Evolutionary conservation across 2,797 vertebrate species (phyloP).

Genomic region (Ctenopoma multispine): DNA sequence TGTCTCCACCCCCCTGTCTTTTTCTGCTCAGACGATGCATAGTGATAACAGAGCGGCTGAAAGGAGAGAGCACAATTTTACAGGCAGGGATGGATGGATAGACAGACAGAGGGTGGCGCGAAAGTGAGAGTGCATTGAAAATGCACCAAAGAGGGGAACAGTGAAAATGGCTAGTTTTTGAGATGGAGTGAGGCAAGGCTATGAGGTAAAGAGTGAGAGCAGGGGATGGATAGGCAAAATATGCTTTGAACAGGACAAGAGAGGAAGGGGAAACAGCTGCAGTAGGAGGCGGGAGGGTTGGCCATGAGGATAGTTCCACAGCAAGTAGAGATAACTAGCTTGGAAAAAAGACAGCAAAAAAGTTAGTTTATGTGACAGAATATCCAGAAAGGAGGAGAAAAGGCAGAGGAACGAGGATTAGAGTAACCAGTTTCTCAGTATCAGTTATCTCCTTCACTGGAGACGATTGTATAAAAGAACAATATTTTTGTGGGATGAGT

Average conservation of each 20-base stretch:
- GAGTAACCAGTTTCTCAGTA: constrained; percentile 38
- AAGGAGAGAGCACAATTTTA: constrained; percentile 16
- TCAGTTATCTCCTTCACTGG: constrained; percentile 16
- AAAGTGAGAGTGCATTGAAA: constrained; percentile 33
- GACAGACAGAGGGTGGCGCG: not conserved
- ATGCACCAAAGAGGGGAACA: not conserved
- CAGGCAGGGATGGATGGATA: constrained; percentile 10
- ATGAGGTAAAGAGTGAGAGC: constrained; percentile 15
- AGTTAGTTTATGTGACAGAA: constrained; percentile 5
- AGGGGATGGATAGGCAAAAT: constrained; percentile 14
- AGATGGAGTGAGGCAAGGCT: constrained; percentile 30
- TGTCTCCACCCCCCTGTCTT: not conserved
- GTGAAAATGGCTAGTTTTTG: constrained; percentile 32
- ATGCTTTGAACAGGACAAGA: constrained; percentile 33
- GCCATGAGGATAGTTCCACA: constrained; percentile 13
- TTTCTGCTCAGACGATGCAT: constrained; percentile 7
- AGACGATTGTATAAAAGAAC: constrained; percentile 29
- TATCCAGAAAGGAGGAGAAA: constrained; percentile 5
- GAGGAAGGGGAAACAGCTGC: constrained; percentile 43
- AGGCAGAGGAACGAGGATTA: constrained; percentile 1
- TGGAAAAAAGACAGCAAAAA: constrained; percentile 12
- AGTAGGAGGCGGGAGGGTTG: constrained; percentile 16
- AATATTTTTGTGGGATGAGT: constrained; percentile 15
- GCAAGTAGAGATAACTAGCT: constrained; percentile 9
- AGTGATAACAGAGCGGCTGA: constrained; percentile 32